These are phyloP conservation scores for Hoplias malabaricus DNA, from an alignment of 2,113 vertebrate species.

Conservation along the genomic window DNA sequence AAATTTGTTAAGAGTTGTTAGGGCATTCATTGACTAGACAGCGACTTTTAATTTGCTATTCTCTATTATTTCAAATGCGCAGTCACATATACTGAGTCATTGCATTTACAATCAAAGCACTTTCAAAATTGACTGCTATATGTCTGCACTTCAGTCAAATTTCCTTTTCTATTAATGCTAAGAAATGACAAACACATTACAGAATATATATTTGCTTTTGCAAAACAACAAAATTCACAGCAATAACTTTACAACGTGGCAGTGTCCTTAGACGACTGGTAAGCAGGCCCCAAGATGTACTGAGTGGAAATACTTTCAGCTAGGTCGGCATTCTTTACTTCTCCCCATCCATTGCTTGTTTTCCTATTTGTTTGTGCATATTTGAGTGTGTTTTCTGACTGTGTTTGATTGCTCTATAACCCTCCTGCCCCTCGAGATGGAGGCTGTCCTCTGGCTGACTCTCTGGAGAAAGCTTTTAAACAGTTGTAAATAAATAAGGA, in stretches of 20 bases:
- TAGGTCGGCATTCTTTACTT: not conserved
- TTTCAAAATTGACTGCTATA: too few species aligned
- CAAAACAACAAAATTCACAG: too few species aligned
- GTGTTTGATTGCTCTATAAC: not conserved
- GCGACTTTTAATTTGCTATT: too few species aligned
- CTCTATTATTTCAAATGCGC: too few species aligned
- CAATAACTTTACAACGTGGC: not conserved
- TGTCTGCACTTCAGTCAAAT: too few species aligned
- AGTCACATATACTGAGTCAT: too few species aligned
- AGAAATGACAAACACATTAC: too few species aligned
- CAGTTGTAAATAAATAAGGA: constrained; percentile 34
- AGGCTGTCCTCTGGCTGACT: constrained; percentile 24
- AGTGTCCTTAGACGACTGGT: not conserved
- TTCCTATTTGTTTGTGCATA: constrained; percentile 3
- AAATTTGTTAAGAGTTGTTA: too few species aligned
- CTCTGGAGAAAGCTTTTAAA: constrained; percentile 20
- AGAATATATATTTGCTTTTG: too few species aligned
- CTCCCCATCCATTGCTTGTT: not conserved
- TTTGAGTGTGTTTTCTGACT: constrained; percentile 3
- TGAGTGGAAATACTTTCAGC: not conserved
- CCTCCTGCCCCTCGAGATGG: not conserved
- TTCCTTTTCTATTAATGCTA: too few species aligned
- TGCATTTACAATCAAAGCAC: too few species aligned
- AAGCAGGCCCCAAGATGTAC: not conserved
- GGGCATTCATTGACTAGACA: too few species aligned